Conservation (phyloP, 2,113 vertebrate genomes). For the Heloderma charlesbogerti region DNA sequence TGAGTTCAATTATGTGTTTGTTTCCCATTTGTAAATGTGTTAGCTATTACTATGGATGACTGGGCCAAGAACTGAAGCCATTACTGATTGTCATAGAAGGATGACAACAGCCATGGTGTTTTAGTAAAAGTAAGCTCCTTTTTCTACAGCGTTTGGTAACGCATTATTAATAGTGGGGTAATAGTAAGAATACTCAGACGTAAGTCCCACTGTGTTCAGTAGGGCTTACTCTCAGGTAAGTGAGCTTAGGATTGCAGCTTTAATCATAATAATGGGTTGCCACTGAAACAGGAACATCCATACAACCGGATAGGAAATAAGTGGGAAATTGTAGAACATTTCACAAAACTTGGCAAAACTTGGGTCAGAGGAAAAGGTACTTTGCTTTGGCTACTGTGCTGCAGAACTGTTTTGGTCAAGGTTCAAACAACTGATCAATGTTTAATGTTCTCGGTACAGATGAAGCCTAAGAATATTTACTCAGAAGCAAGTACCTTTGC, state of each 20-base stretch:
- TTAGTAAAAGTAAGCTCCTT: not conserved
- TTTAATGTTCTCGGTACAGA: not conserved
- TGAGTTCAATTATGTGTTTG: conserved; percentile 27
- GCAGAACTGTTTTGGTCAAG: not conserved
- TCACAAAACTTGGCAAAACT: not conserved
- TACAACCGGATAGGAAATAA: not conserved
- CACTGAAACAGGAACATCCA: not conserved
- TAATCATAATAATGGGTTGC: not conserved
- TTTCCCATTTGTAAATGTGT: conserved; percentile 32
- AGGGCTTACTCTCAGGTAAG: not conserved
- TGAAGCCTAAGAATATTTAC: not conserved
- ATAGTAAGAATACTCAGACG: not conserved
- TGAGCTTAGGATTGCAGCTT: not conserved
- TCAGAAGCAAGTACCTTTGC: not conserved
- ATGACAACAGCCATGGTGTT: no score
- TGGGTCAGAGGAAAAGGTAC: not conserved
- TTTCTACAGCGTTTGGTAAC: not conserved
- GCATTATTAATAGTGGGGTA: not conserved
- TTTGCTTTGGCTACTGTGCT: not conserved
- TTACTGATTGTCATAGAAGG: not conserved
- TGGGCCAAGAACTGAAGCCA: conserved; percentile 60
- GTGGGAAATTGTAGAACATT: not conserved
- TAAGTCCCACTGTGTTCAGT: not conserved
- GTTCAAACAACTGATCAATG: not conserved
- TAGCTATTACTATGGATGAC: conserved; percentile 55